Evolutionary conservation across 92 coral and sea anemone genomes (phyloP), one percentile per base, ranked within the genome.

Genomic region (Umimayanthus chanpuru): DNA sequence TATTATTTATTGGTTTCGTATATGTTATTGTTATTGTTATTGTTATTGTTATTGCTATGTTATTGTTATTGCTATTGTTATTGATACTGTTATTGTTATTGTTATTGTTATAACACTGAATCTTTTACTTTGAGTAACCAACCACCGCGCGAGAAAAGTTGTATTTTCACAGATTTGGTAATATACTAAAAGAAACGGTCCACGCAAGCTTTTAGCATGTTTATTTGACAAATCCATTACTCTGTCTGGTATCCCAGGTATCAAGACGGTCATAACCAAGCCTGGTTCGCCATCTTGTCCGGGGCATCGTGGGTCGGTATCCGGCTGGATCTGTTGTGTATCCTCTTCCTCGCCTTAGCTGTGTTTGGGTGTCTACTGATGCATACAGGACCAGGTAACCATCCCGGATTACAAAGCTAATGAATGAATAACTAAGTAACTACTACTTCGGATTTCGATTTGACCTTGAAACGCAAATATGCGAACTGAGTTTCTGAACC

Each of bases 191-290:
- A 50, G 56, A 50, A 50, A 50, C 15, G 32, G 30, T 20, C 1
- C 9, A 26, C 41, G 9, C 29, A 32, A 9, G 14, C 4, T 3
- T 12, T n/a, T 9, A 25, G 16, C 32, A 4, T 67, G 29, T 32
- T 64, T 75, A n/a, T 23, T 82, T 0, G 41, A 77, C 9, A 11
- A 41, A 8, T 7, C 0, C 16, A 32, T 58, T 26, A 2, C 76
- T 3, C 55, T 55, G 61, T 68, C 65, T 18, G 8, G 43, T 36
- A n/a, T 82, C 25, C 15, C 85, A 95, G 98, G 86, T 89, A 95
- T 90, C 98, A 93, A 82, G 98, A 95, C 86, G 85, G 91, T 25
- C 95, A 93, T 80, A 93, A 90, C 81, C 98, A 95, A 73, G 94
- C 94, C 39, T 92, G 91, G 86, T 93, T 93, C 66, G 92, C 94